phyloP scores from a whole-genome alignment of 2,888 invertebrate species.

The Dendrolimus pini region DNA sequence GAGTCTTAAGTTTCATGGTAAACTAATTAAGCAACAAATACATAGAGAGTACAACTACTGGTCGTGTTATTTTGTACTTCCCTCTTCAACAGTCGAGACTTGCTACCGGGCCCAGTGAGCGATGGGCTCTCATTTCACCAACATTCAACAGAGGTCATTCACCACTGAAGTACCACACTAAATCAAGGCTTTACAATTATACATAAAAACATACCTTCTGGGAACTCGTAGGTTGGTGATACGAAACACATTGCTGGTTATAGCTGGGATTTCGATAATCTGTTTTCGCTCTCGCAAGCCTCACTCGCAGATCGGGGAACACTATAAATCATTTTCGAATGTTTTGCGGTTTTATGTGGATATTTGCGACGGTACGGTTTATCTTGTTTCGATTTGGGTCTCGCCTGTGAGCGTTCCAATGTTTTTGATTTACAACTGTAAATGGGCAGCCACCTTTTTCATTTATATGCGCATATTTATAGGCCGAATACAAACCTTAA shows the following conservation, averaged over 20 bases:
- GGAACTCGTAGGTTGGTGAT: slow-evolving; percentile 28
- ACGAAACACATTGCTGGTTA: slow-evolving; percentile 48
- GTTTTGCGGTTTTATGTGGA: slow-evolving; percentile 63
- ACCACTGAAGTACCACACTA: too few species aligned
- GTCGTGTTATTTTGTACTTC: too few species aligned
- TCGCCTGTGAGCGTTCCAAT: slow-evolving; percentile 30
- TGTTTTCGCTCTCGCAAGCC: slow-evolving; percentile 60
- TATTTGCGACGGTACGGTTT: slow-evolving; percentile 49
- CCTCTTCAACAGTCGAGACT: too few species aligned
- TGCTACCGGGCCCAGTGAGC: too few species aligned
- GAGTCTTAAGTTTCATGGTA: too few species aligned
- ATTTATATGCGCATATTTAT: neutral
- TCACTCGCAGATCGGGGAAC: slow-evolving; percentile 53
- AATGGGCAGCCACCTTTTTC: slow-evolving; percentile 2
- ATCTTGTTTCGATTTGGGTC: slow-evolving; percentile 57
- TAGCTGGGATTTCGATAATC: slow-evolving; percentile 64
- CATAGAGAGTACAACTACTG: too few species aligned
- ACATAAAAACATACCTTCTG: neutral
- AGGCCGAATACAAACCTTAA: neutral
- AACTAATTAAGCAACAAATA: too few species aligned
- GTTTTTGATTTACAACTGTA: slow-evolving; percentile 32
- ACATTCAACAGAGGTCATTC: too few species aligned
- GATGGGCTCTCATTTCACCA: too few species aligned
- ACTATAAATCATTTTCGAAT: slow-evolving; percentile 68
- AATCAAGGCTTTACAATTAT: too few species aligned